Evolutionary conservation across 2,113 vertebrate genomes (phyloP).

Genomic region (Gopherus flavomarginatus): DNA sequence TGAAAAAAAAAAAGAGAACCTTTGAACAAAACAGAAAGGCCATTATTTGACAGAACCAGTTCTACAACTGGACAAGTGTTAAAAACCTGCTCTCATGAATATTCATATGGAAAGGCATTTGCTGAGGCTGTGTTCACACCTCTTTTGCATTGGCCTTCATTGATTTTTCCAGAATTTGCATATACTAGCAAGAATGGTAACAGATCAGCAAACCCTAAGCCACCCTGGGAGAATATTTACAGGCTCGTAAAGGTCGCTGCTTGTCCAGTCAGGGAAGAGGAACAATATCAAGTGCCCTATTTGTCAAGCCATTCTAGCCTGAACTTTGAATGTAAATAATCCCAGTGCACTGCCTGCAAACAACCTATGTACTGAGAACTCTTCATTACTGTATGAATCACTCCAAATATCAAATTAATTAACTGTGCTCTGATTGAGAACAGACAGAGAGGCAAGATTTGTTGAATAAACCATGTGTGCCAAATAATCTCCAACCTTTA

Average conservation of each 20-base stretch:
- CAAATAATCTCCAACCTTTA: slow-evolving; percentile 70
- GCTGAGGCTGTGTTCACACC: background rate
- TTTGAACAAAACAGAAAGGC: background rate
- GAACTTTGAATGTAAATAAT: background rate
- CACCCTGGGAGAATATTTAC: slow-evolving; percentile 2
- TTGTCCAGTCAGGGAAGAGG: background rate
- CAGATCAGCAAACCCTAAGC: slow-evolving; percentile 38
- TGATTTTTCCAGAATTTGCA: background rate
- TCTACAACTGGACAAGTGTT: no score
- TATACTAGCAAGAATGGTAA: background rate
- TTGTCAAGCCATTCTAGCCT: slow-evolving; percentile 21
- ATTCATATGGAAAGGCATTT: no score
- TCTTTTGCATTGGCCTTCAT: slow-evolving; percentile 1
- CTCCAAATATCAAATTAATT: slow-evolving; percentile 67
- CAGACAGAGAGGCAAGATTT: slow-evolving; percentile 61
- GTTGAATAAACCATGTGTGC: slow-evolving; percentile 57
- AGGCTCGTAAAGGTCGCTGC: slow-evolving; percentile 12
- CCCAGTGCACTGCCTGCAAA: slow-evolving; percentile 56
- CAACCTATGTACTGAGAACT: slow-evolving; percentile 63
- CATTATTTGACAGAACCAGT: background rate
- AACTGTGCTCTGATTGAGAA: slow-evolving; percentile 65
- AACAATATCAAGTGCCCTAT: background rate
- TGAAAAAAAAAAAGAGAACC: background rate
- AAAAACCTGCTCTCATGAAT: no score
- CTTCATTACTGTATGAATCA: slow-evolving; percentile 55